Evolutionary conservation across 2,888 invertebrate species (phyloP).

Genomic region (Theretra japonica): DNA sequence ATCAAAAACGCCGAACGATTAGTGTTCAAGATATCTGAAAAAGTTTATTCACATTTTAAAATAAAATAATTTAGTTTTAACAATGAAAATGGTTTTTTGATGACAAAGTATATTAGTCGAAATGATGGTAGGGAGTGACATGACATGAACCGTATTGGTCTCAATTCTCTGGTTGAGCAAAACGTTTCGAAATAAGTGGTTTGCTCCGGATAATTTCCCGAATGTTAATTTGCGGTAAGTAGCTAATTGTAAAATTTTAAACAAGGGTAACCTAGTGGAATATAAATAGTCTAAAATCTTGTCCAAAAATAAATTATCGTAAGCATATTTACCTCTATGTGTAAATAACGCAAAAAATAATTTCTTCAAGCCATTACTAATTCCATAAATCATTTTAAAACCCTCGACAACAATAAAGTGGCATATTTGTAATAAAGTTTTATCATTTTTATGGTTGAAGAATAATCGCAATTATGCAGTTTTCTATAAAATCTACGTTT

Average conservation of each 20-base stretch:
- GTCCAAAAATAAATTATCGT: no score
- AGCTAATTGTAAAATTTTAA: no score
- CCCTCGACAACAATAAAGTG: slow-evolving; percentile 5
- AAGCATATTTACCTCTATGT: background rate
- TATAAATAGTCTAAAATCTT: no score
- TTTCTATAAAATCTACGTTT: slow-evolving; percentile 20
- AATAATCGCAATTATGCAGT: slow-evolving; percentile 30
- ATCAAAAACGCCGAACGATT: slow-evolving; percentile 14
- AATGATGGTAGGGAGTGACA: no score
- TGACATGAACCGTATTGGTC: no score
- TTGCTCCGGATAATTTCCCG: no score
- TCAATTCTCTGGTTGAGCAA: no score
- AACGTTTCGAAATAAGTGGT: no score
- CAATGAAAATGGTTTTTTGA: no score
- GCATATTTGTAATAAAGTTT: slow-evolving; percentile 11
- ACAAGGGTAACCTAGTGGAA: no score
- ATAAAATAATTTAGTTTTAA: background rate
- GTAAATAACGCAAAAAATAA: background rate
- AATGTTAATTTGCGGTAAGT: no score
- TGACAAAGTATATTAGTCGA: no score
- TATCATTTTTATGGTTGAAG: slow-evolving; percentile 19
- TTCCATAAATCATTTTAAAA: background rate
- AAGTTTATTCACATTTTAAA: background rate
- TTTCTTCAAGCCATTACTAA: background rate
- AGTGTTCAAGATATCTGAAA: background rate